Conservation (phyloP, 37 sponge, comb jelly and placozoan species). For the Bolinopsis microptera region DNA sequence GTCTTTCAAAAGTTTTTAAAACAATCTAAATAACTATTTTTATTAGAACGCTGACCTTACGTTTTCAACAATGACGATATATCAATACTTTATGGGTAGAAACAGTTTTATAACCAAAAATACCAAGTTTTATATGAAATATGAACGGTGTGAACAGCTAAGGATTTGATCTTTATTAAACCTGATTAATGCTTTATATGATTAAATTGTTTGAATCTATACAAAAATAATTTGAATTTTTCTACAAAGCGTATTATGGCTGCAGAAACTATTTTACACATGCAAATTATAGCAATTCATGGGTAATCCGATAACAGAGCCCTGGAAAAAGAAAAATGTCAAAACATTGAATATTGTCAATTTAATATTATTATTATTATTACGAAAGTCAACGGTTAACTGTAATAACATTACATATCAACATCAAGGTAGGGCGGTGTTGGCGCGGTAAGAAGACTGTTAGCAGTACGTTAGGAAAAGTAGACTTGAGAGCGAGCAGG, state of each 20-base stretch:
- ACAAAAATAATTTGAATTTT: constrained; percentile 3
- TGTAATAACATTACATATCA: constrained; percentile 6
- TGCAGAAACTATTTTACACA: constrained; percentile 24
- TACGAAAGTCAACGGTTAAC: constrained; percentile 33
- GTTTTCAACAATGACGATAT: neutral
- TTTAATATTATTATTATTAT: neutral
- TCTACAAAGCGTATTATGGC: neutral
- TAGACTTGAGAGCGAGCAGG: neutral
- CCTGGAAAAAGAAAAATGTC: neutral
- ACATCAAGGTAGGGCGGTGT: neutral
- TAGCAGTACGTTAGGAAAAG: neutral
- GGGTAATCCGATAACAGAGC: neutral
- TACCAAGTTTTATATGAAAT: neutral
- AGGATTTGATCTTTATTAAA: neutral
- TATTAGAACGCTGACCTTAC: neutral
- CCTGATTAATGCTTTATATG: neutral
- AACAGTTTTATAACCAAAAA: neutral
- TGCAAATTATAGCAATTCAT: constrained; percentile 10
- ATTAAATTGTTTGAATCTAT: neutral
- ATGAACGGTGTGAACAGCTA: neutral
- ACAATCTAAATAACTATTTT: neutral
- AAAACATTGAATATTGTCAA: neutral
- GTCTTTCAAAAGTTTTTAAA: neutral
- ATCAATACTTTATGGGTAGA: neutral
- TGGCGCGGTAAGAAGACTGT: constrained; percentile 24